phyloP scores from a whole-genome alignment of 2,797 vertebrate species.

The Monodelphis domestica region DNA sequence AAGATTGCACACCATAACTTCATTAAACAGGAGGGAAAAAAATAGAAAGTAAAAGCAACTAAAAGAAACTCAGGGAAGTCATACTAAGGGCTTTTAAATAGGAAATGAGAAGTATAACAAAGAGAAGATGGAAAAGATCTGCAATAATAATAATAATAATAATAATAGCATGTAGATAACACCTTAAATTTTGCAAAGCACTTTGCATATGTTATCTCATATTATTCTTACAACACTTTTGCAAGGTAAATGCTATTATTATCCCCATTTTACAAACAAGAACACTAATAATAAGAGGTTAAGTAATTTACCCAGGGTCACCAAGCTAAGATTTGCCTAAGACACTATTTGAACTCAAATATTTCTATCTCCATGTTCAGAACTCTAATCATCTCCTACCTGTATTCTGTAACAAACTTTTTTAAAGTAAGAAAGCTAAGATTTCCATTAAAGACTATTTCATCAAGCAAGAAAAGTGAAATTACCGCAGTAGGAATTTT shows the following conservation, averaged over 20 bases:
- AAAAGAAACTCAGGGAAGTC: neutral
- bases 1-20: neutral
- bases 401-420: no score
- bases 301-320: neutral
- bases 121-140: neutral
- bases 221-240: neutral
- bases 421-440: no score
- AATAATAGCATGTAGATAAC: neutral
- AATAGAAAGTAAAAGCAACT: neutral
- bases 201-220: neutral
- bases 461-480: no score
- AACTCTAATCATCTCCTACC: no score
- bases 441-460: no score
- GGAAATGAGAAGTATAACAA: neutral
- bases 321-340: neutral
- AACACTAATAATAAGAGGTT: neutral
- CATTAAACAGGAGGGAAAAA: neutral
- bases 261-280: neutral
- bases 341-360: neutral
- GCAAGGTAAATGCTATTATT: neutral
- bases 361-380: no score
- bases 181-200: neutral
- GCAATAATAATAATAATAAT: neutral
- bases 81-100: neutral
- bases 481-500: no score